phyloP scores from a whole-genome alignment of 2,113 vertebrate genomes.

The Panurus biarmicus region DNA sequence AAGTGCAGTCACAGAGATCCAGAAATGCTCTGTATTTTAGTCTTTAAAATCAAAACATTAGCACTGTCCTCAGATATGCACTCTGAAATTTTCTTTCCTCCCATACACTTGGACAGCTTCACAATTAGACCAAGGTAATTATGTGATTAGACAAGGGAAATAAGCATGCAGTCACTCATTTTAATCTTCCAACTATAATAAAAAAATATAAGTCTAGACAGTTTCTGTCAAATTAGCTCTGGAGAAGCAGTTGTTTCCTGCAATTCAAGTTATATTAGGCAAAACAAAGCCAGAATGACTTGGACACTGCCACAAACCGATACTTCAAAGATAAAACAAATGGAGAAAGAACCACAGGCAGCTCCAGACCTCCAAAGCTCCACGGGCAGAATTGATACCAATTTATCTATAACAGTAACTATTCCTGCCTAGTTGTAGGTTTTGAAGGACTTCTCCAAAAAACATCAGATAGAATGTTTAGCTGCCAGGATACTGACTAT shows the following conservation, averaged over 20 bases:
- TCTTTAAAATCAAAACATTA: background rate
- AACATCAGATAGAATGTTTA: background rate
- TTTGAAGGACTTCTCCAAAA: background rate
- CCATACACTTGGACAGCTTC: slow-evolving; percentile 5
- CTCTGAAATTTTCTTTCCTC: background rate
- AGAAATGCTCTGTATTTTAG: background rate
- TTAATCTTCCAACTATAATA: slow-evolving; percentile 1
- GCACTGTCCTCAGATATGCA: background rate
- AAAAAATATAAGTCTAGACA: background rate
- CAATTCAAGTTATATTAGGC: background rate
- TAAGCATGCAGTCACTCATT: background rate
- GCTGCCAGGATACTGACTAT: background rate
- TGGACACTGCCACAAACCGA: background rate
- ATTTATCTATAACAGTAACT: background rate
- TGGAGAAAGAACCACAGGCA: background rate
- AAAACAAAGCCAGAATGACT: background rate
- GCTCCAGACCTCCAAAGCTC: background rate
- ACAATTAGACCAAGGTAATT: slow-evolving; percentile 48
- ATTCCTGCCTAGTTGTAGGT: background rate
- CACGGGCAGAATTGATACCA: background rate
- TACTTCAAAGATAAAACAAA: background rate
- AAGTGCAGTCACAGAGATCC: background rate
- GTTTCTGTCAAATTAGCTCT: slow-evolving; percentile 11
- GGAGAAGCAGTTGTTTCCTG: background rate
- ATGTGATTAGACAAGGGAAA: slow-evolving; percentile 35